Conservation (phyloP, 2,113 vertebrate species). For the Hydrochoerus hydrochaeris region DNA sequence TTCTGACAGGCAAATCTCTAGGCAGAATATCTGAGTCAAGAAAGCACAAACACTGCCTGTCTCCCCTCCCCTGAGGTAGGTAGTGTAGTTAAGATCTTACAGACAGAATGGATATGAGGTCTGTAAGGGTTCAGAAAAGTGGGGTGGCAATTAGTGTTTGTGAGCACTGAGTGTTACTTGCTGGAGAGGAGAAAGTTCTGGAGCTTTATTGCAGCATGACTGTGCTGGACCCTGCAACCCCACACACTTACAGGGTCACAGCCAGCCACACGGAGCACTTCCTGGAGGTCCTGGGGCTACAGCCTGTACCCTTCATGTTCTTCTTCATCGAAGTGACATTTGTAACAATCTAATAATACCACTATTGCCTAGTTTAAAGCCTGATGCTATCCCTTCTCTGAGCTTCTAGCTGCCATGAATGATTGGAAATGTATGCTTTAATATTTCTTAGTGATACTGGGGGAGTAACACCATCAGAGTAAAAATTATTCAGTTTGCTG, state of each 20-base stretch:
- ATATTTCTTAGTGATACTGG: background rate
- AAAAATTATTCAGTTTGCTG: background rate
- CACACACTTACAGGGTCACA: background rate
- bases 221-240: background rate
- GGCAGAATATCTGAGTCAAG: background rate
- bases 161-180: too few species aligned
- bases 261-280: rapidly evolving
- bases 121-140: background rate
- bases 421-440: background rate
- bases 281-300: background rate
- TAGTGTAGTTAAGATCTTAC: background rate
- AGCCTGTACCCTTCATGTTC: too few species aligned
- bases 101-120: background rate
- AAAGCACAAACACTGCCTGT: background rate
- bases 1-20: background rate
- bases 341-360: background rate
- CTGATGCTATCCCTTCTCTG: background rate
- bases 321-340: background rate
- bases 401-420: background rate
- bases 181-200: background rate
- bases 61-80: background rate
- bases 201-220: rapidly evolving
- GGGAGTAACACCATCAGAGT: background rate
- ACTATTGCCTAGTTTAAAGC: background rate
- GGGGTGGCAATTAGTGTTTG: background rate